A percentile compares a stretch with the other conserved stretches of the same genome.
Evolutionary conservation across 2,797 vertebrate genomes (phyloP).

Genomic region (Gymnopithys bicolor): DNA sequence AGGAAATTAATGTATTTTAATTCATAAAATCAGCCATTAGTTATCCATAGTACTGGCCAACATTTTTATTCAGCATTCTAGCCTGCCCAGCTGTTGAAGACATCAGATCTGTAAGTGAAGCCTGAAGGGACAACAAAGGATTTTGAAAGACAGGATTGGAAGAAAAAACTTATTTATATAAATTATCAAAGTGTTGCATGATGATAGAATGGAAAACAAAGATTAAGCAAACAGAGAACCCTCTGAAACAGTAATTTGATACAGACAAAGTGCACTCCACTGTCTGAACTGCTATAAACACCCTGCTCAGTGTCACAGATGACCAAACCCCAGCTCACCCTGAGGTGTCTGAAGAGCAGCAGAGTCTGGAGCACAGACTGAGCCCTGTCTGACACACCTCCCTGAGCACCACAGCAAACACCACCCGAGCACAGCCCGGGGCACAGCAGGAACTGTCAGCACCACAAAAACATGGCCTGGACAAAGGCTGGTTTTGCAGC

Average conservation of each 20-base stretch:
- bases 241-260: not conserved
- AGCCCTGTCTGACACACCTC: not conserved
- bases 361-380: not conserved
- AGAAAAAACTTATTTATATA: not conserved
- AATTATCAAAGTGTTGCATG: not conserved
- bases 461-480: rapidly evolving
- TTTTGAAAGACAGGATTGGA: not conserved
- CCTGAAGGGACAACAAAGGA: not conserved
- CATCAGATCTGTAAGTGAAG: not conserved
- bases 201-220: not conserved
- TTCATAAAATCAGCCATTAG: not conserved
- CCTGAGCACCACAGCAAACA: not conserved
- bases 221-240: not conserved
- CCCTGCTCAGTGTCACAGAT: not conserved
- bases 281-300: not conserved
- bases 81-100: not conserved
- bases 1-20: not conserved
- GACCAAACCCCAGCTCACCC: rapidly evolving
- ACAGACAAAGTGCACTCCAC: not conserved
- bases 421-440: not conserved
- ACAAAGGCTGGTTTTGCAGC: not conserved
- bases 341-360: not conserved
- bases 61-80: not conserved
- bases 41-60: not conserved
- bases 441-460: not conserved